These are phyloP conservation scores for Collichthys lucidus DNA, from an alignment of 2,113 vertebrate genomes.

Conservation along the genomic window DNA sequence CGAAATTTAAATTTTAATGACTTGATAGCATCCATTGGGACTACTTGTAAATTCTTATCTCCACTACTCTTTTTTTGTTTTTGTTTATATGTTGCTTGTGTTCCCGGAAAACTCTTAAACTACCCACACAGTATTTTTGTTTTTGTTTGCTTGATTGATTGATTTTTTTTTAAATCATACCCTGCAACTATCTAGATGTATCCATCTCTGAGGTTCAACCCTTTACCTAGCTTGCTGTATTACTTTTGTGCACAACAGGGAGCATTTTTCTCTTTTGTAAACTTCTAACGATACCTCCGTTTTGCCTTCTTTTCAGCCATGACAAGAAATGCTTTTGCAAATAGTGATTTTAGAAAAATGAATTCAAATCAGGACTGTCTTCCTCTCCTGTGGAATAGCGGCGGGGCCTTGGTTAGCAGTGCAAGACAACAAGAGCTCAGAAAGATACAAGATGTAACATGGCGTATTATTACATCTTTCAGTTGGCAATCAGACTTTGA, in stretches of 20 bases:
- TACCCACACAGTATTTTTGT: no score
- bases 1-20: not conserved
- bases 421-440: conserved; percentile 31
- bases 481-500: conserved; percentile 50
- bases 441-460: conserved; percentile 20
- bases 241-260: not conserved
- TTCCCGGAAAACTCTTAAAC: not conserved
- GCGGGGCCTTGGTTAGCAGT: conserved; percentile 15
- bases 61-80: not conserved
- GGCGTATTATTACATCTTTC: conserved; percentile 55
- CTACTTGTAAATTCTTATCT: not conserved
- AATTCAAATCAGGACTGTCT: conserved; percentile 26
- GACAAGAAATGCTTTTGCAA: conserved; percentile 17
- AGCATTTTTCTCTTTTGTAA: not conserved
- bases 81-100: not conserved
- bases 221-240: not conserved
- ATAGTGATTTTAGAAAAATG: conserved; percentile 41
- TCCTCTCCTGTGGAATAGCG: conserved; percentile 7
- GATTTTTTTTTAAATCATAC: no score
- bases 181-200: not conserved
- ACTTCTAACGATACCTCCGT: not conserved
- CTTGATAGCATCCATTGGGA: not conserved
- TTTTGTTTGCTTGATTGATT: no score
- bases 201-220: not conserved
- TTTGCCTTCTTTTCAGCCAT: conserved; percentile 4